These are phyloP conservation scores for Parnassius smintheus DNA, from an alignment of 2,888 invertebrate species.

Conservation along the genomic window DNA sequence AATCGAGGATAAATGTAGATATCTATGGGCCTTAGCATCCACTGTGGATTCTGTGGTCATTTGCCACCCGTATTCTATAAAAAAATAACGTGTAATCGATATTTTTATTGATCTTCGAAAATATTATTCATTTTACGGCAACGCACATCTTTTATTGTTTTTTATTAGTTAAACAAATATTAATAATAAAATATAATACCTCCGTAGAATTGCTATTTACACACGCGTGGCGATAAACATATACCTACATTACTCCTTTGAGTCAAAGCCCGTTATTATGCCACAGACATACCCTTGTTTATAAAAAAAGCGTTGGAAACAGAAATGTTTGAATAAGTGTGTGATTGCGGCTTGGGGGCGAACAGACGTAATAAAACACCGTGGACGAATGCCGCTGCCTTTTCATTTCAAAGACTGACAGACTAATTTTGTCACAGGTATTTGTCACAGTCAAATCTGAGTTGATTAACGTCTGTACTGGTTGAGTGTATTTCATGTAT, in stretches of 20 bases:
- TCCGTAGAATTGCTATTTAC: conserved; percentile 30
- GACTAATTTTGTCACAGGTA: conserved; percentile 25
- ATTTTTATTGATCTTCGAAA: too few species aligned
- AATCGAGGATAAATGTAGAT: too few species aligned
- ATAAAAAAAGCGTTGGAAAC: conserved; percentile 58
- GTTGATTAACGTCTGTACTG: too few species aligned
- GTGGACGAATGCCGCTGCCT: conserved; percentile 25
- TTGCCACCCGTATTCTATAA: too few species aligned
- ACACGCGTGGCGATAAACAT: conserved; percentile 16
- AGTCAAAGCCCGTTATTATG: conserved; percentile 58
- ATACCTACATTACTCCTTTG: conserved; percentile 38
- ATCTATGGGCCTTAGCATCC: too few species aligned
- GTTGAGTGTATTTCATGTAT: too few species aligned
- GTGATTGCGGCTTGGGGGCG: conserved; percentile 62
- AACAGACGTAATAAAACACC: conserved; percentile 35
- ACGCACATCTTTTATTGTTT: too few species aligned
- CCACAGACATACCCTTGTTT: conserved; percentile 51
- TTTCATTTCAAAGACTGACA: conserved; percentile 33
- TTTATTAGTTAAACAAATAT: too few species aligned
- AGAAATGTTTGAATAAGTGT: conserved; percentile 76
- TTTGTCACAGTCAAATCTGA: conserved; percentile 6
- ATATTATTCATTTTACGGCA: too few species aligned
- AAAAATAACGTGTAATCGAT: too few species aligned
- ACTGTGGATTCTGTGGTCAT: too few species aligned
- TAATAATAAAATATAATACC: conserved; percentile 16